A percentile compares a stretch with the other conserved stretches of the same genome.
Conservation (phyloP, 2,888 invertebrate genomes). For the Endotricha flammealis region DNA sequence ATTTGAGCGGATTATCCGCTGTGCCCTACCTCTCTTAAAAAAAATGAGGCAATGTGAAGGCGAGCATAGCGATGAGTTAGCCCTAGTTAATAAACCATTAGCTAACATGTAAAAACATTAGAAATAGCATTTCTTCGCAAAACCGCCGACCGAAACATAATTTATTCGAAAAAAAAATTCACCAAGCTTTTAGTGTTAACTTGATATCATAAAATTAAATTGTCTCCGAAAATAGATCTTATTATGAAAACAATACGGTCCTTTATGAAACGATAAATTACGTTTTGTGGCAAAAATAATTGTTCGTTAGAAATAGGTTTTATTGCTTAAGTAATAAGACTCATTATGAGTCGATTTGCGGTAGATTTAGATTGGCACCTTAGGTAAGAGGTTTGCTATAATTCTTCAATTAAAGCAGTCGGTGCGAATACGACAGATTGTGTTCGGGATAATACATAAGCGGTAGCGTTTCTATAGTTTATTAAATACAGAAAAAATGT, state of each 20-base stretch:
- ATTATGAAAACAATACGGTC: not conserved
- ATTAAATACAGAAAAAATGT: too few relatives aligned
- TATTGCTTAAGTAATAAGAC: conserved; percentile 21
- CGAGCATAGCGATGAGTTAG: too few relatives aligned
- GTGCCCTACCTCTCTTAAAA: too few relatives aligned
- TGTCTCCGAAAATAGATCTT: too few relatives aligned
- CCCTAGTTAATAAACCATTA: too few relatives aligned
- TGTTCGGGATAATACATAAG: not conserved
- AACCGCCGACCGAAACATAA: not conserved
- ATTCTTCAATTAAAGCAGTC: conserved; percentile 53
- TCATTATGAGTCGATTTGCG: conserved; percentile 25
- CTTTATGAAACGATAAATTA: not conserved
- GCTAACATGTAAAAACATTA: too few relatives aligned
- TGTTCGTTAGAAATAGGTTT: not conserved
- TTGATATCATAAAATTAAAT: not conserved
- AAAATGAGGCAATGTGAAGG: too few relatives aligned
- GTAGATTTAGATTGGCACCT: conserved; percentile 35
- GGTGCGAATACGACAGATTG: conserved; percentile 4
- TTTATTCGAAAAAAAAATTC: not conserved
- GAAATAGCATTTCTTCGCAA: too few relatives aligned
- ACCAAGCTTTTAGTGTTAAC: not conserved
- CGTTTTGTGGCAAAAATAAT: not conserved
- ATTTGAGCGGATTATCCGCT: too few relatives aligned
- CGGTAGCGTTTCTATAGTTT: not conserved
- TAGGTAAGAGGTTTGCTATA: conserved; percentile 50